Evolutionary conservation across 2,888 invertebrate genomes (phyloP), one percentile per base, ranked within the genome.

Genomic region (Epinotia demarniana): DNA sequence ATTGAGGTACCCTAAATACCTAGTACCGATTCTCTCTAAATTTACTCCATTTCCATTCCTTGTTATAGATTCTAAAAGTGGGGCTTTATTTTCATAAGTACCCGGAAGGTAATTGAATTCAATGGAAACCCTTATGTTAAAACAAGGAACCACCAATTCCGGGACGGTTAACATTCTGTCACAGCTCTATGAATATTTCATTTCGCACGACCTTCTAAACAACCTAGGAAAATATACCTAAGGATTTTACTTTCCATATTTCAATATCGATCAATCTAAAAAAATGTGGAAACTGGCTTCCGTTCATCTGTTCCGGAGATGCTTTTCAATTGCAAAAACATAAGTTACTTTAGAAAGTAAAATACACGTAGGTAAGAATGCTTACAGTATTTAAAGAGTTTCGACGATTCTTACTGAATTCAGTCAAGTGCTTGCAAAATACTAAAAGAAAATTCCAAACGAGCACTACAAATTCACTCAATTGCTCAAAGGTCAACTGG

Each of bases 121-220:
- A 58, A 68, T 58, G 39, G 58, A 39, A 60, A 43, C 68, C 58
- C 46, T 69, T 69, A 69, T 69, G 68, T 69, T 69, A 69, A 69
- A 69, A 68, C 58, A 46, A 68, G 67, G 39, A 68, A 43, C 68
- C 19, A 68, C 58, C 68, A 39, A 69, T 69, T 69, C 16, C 46
- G 39, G 43, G 46, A 60, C 58, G 68, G 68, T 69, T 46, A 60
- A 69, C 68, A 46, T 69, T 58, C 58, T 69, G 68, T 69, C 58
- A 69, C 43, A 46, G 58, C 58, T 69, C 68, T 69, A 69, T 69
- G 68, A 69, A 69, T 69, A 69, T 69, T 69, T 69, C 68, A 69
- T 69, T 69, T 46, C 43, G 68, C 16, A 69, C 58, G 58, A 68
- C 68, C 68, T 46, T 66, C 27, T 58, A 58, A 68, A 68, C 58